phyloP scores from a whole-genome alignment of 2,888 invertebrate species.

The Thera obeliscata region DNA sequence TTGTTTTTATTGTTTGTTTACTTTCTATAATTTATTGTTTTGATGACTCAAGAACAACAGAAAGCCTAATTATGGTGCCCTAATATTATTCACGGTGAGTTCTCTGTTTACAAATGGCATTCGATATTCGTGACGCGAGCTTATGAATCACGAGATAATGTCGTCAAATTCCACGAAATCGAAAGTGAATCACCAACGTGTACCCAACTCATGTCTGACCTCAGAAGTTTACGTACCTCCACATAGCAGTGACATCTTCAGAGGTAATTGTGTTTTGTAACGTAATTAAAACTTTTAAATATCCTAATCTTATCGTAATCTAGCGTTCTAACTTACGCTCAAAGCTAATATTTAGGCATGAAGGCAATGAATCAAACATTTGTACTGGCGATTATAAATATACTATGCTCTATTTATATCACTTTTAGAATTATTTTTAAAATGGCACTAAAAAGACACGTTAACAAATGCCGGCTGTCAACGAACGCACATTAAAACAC shows the following conservation, averaged over 20 bases:
- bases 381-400: constrained; percentile 75
- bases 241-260: constrained; percentile 75
- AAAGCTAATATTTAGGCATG: constrained; percentile 71
- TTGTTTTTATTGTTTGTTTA: constrained; percentile 12
- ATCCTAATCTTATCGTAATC: constrained; percentile 54
- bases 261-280: constrained; percentile 55
- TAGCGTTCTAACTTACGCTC: constrained; percentile 73
- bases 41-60: neutral
- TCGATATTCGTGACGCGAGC: constrained; percentile 42
- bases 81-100: constrained; percentile 19
- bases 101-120: constrained; percentile 32
- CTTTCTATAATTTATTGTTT: neutral
- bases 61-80: neutral
- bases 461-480: constrained; percentile 34
- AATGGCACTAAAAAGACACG: constrained; percentile 84
- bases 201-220: constrained; percentile 29
- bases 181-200: constrained; percentile 40
- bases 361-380: constrained; percentile 78
- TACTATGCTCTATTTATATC: constrained; percentile 69
- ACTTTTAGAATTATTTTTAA: constrained; percentile 60
- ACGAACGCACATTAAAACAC: constrained; percentile 31
- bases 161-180: constrained; percentile 37
- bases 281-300: constrained; percentile 46
- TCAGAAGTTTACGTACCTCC: constrained; percentile 70
- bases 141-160: constrained; percentile 44